Evolutionary conservation across 2,797 vertebrate genomes (phyloP), one percentile per base, ranked within the genome.

Genomic region (Epinephelus malabaricus): DNA sequence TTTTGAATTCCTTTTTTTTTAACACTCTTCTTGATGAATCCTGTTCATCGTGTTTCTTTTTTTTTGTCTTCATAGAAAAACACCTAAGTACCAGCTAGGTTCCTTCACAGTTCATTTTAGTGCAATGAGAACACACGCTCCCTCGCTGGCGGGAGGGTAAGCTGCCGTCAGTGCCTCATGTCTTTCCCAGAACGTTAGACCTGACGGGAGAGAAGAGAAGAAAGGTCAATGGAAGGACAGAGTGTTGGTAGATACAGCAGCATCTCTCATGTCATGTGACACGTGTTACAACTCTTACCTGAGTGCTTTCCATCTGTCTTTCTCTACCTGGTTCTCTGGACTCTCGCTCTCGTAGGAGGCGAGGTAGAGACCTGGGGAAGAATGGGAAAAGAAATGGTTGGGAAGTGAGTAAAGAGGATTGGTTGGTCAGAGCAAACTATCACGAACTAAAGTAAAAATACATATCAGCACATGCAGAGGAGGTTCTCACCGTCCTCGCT

Each of bases 301-400:
- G 89, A 99, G 96, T 64, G 96, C 96, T 95, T 99, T 98, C 96
- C 98, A 98, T 80, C 97, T 97, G 94, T 99, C 97, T 91, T 98
- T 98, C 92, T 99, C 98, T 72, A 97, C 81, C 82, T 99, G 97
- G 93, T 99, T 99, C 94, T 99, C 98, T 4, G 98, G 98, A 84
- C 98, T 97, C 94, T 99, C 98, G 0, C 97, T 99, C 90, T 99
- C 98, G 56, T 99, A 99, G 13, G 98, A 99, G 38, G 98, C 97
- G 86, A 99, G 93, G 89, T 98, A 98, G 71, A 99, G 97, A 94
- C 98, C 92, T 91, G 93, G 70, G 68, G 67, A 51, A 40, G 14
- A 25, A 19, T n/a, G 25, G 73, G 34, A 12, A 27, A 21, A 59
- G 3, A 66, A 34, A 65, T 0, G 13, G 34, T 5, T 46, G 5